Evolutionary conservation across 2,113 vertebrate species (phyloP), one percentile per base, ranked within the genome.

Genomic region (Cinclus cinclus): DNA sequence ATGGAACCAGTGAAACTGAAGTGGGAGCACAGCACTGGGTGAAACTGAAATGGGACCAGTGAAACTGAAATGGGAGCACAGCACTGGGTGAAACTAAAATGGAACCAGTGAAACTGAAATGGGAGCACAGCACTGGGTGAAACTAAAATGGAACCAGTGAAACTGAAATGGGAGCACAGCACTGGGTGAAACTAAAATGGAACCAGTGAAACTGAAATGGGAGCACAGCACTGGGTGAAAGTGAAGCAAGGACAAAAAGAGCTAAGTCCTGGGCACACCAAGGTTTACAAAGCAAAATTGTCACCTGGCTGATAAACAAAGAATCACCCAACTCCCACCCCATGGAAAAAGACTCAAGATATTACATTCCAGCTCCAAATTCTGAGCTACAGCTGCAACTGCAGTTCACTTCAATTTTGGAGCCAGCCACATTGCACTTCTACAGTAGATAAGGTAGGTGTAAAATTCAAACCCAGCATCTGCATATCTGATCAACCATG

Each of bases 21-120:
- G 31, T 2, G 5, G 19, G 64, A 47, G 33, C 41, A 21, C 0
- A 2, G 25, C 35, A 46, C 0, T 7, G 42, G 49, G 47, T 7
- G 23, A 52, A 78, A 42, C 2, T 8, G 16, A 73, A 84, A n/a
- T n/a, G n/a, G n/a, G n/a, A n/a, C n/a, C n/a, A n/a, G n/a, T n/a
- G 22, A 47, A 25, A 68, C n/a, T 46, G n/a, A 67, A n/a, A n/a
- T 2, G 5, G 19, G 64, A 47, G 33, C 41, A 21, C 0, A 2
- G 25, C 35, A 46, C 0, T 7, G 42, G 49, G 47, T 7, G 23
- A 52, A 78, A 42, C n/a, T n/a, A n/a, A n/a, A n/a, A n/a, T n/a
- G n/a, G n/a, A n/a, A n/a, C n/a, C n/a, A n/a, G n/a, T n/a, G 22
- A 47, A 25, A 68, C n/a, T 46, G n/a, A 67, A n/a, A n/a, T 2